phyloP scores from a whole-genome alignment of 2,113 vertebrate genomes.

The Trichomycterus rosablanca region DNA sequence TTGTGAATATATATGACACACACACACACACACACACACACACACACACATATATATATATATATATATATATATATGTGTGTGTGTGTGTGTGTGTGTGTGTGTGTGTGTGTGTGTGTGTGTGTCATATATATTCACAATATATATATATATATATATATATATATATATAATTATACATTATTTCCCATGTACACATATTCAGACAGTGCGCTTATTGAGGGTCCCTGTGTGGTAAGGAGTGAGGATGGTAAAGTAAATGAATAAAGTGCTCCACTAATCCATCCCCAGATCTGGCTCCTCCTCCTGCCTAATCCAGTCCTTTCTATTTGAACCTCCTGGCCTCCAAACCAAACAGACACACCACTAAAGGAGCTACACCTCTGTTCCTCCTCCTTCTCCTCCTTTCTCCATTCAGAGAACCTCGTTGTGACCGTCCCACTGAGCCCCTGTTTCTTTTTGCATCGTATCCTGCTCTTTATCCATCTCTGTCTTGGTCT shows the following conservation, averaged over 20 bases:
- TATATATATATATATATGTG: too few relatives aligned
- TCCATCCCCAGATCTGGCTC: slow-evolving; percentile 58
- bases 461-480: not conserved
- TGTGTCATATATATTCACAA: too few relatives aligned
- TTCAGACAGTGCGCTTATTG: not conserved
- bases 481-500: not conserved
- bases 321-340: slow-evolving; percentile 74
- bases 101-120: too few relatives aligned
- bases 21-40: too few relatives aligned
- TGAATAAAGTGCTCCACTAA: slow-evolving; percentile 61
- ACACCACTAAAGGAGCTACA: slow-evolving; percentile 68
- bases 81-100: too few relatives aligned
- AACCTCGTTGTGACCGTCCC: slow-evolving; percentile 34
- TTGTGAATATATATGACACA: too few relatives aligned
- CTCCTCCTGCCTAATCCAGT: slow-evolving; percentile 62
- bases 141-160: too few relatives aligned
- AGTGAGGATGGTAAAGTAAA: slow-evolving; percentile 32
- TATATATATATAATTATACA: too few relatives aligned
- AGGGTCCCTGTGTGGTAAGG: slow-evolving; percentile 19
- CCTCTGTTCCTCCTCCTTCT: slow-evolving; percentile 56
- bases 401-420: slow-evolving; percentile 56
- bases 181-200: not conserved
- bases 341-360: slow-evolving; percentile 67
- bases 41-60: too few relatives aligned
- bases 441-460: slow-evolving; percentile 20